Conservation (phyloP, 2,113 vertebrate genomes). For the Pteruthius melanotis region DNA sequence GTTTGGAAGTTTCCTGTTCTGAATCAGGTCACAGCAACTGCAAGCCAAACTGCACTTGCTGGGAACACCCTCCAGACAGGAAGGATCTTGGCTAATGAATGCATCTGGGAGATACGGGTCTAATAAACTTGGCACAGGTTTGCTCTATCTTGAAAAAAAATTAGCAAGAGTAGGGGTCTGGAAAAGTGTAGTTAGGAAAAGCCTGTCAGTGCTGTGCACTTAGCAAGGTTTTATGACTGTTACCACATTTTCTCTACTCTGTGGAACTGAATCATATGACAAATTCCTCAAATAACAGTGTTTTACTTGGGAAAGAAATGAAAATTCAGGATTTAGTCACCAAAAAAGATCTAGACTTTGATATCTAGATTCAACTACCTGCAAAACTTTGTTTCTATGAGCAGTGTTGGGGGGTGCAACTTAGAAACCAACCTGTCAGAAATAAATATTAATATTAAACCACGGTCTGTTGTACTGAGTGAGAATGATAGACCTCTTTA, state of each 20-base stretch:
- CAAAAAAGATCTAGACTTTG: background rate
- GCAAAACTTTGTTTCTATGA: background rate
- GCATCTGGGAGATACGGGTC: conserved; percentile 21
- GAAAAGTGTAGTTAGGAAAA: background rate
- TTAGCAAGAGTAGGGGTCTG: background rate
- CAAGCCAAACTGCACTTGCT: conserved; percentile 27
- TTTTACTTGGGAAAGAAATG: background rate
- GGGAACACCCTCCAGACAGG: conserved; percentile 50
- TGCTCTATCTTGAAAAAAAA: background rate
- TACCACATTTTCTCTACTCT: background rate
- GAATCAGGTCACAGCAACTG: conserved; percentile 17
- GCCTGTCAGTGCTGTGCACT: background rate
- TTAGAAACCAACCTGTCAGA: background rate
- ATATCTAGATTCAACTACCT: background rate
- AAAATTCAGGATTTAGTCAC: background rate
- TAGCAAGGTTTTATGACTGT: background rate
- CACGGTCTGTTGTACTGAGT: background rate
- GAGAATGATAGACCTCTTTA: background rate
- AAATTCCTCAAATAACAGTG: background rate
- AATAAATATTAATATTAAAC: background rate
- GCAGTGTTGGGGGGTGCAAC: background rate
- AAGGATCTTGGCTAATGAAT: conserved; percentile 45
- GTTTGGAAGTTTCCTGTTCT: conserved; percentile 14
- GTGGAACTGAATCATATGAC: background rate
- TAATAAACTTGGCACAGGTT: conserved; percentile 10